Base-by-base conservation (phyloP, 2,888 invertebrate species). In the Tetramorium bicarinatum region DNA sequence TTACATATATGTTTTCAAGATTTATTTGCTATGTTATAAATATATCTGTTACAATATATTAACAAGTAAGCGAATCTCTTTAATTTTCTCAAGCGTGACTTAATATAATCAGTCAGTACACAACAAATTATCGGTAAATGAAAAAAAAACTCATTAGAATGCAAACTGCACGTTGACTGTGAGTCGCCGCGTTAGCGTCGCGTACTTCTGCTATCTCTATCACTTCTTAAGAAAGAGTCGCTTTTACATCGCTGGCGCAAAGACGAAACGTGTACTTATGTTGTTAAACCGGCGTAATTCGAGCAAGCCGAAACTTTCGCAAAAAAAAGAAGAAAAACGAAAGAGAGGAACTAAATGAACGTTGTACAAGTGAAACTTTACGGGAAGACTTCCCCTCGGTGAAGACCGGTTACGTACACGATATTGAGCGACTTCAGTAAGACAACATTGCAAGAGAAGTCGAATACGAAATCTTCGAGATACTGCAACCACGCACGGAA, bases 341-440 rank as follows among this genome's bases (percentile, higher is more conserved):
- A 69, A 52, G 67, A 69, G 41, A 59, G 11, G 69, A 76, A 82
- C 69, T 74, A 67, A 59, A 66, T 62, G 21, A 80, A 80, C 25
- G 74, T 67, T 54, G 56, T 29, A 64, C 82, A 82, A 84, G 84
- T 84, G 84, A 84, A 84, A 84, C 71, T 84, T 84, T 54, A 56
- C 80, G 66, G 67, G 75, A 83, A 71, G 61, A 69, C 71, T 85
- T 85, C 74, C 83, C 74, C 71, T 54, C 72, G 64, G 61, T 84
- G 67, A 85, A 83, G 87, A 83, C 75, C 75, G 84, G 84, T 84
- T 84, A 76, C 72, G 80, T 67, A 47, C 54, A 38, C 21, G 18
- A 38, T 41, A 59, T 38, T 47, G 56, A 69, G 67, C 34, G 79
- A 80, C 38, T 79, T 80, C 59, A 49, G 59, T 80, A 59, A 38